These are phyloP conservation scores for Mactra quadrangularis DNA, from an alignment of 1,140 invertebrate genomes.

Conservation along the genomic window DNA sequence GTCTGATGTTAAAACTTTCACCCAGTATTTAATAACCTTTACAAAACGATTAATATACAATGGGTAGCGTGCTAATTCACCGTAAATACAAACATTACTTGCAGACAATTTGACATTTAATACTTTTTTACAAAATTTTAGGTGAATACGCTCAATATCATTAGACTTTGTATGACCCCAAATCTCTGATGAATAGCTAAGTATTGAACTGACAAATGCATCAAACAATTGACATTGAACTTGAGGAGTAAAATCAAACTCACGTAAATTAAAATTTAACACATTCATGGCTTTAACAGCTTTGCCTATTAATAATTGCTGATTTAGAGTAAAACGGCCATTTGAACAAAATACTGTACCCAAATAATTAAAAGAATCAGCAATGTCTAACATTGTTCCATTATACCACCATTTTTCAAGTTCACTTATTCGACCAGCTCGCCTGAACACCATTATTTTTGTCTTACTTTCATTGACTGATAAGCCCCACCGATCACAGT, in stretches of 20 bases:
- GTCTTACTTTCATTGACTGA: constrained; percentile 17
- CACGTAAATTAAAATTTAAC: not conserved
- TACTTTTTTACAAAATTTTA: constrained; percentile 20
- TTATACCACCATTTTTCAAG: constrained; percentile 5
- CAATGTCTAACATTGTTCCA: constrained; percentile 3
- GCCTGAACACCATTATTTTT: constrained; percentile 14
- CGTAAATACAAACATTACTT: not conserved
- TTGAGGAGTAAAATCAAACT: not conserved
- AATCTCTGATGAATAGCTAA: not conserved
- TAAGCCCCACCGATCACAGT: not conserved
- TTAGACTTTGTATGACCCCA: not conserved
- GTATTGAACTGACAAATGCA: not conserved
- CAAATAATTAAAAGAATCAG: constrained; percentile 18
- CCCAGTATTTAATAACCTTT: constrained; percentile 13
- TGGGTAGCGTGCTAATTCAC: constrained; percentile 14
- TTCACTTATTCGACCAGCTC: not conserved
- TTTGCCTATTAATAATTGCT: constrained; percentile 1
- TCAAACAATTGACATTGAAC: constrained; percentile 19
- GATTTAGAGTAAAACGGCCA: not conserved
- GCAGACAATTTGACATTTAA: not conserved
- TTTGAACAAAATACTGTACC: constrained; percentile 13
- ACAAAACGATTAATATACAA: constrained; percentile 19
- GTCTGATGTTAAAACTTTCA: not conserved
- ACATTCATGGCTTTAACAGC: constrained; percentile 7
- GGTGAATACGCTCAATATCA: constrained; percentile 1